Percentiles rank a stretch among this genome's conserved stretches.
Evolutionary conservation across 1,140 invertebrate species (phyloP).

Genomic region (Neodiprion virginianus): DNA sequence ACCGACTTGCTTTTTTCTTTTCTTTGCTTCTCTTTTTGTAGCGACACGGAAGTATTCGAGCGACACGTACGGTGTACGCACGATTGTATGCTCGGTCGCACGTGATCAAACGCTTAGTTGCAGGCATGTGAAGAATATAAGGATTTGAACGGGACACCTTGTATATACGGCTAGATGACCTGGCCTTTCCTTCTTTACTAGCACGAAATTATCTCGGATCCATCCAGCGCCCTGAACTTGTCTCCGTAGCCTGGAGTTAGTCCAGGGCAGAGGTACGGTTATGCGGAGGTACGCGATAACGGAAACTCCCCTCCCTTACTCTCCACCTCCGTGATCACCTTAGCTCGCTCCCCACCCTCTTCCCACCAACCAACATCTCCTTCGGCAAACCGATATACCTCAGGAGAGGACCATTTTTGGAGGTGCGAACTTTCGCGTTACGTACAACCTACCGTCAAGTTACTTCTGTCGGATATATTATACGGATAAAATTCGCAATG

Average conservation of each 20-base stretch:
- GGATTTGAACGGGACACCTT: slow-evolving; percentile 33
- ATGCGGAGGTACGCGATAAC: slow-evolving; percentile 48
- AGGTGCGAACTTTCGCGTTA: not conserved
- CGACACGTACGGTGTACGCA: too few relatives aligned
- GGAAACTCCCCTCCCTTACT: slow-evolving; percentile 44
- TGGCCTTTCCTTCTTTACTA: slow-evolving; percentile 36
- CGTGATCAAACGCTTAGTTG: too few relatives aligned
- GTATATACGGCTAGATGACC: slow-evolving; percentile 40
- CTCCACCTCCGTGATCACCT: slow-evolving; percentile 32
- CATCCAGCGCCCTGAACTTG: slow-evolving; percentile 34
- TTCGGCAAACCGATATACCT: not conserved
- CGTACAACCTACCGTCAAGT: not conserved
- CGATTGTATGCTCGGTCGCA: too few relatives aligned
- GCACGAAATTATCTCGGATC: slow-evolving; percentile 51
- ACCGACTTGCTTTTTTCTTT: too few relatives aligned
- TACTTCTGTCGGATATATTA: too few relatives aligned
- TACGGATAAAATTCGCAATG: too few relatives aligned
- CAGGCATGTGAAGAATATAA: slow-evolving; percentile 31
- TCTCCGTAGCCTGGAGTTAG: not conserved
- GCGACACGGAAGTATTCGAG: too few relatives aligned
- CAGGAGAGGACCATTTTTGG: slow-evolving; percentile 8
- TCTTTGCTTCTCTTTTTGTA: too few relatives aligned
- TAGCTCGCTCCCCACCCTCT: slow-evolving; percentile 24
- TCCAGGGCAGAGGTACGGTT: slow-evolving; percentile 50
- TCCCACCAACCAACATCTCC: slow-evolving; percentile 32